These are phyloP conservation scores for Trichonephila clavata DNA, from an alignment of 1,140 invertebrate genomes.

Conservation along the genomic window DNA sequence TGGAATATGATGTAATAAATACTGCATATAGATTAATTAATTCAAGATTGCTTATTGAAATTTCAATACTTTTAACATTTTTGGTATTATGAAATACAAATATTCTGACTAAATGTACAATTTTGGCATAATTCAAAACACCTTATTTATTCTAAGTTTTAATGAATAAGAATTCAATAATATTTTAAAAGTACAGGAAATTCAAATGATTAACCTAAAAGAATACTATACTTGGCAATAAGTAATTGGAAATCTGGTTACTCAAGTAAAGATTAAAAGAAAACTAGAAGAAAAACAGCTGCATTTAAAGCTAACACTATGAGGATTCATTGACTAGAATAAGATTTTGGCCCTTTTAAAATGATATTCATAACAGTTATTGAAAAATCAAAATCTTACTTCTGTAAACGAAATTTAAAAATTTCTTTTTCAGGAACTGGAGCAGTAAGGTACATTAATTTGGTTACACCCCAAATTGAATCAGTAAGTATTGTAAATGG, in stretches of 20 bases:
- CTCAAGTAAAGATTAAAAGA: not conserved
- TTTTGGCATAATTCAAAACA: too few relatives aligned
- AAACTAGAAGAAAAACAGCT: not conserved
- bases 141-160: too few relatives aligned
- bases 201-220: too few relatives aligned
- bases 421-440: slow-evolving; percentile 74
- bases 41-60: too few relatives aligned
- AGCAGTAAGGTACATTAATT: slow-evolving; percentile 67
- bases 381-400: not conserved
- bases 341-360: not conserved
- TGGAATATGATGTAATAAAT: too few relatives aligned
- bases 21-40: too few relatives aligned
- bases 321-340: not conserved
- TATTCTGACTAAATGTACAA: too few relatives aligned
- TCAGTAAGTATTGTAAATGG: slow-evolving; percentile 74
- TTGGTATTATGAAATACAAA: too few relatives aligned
- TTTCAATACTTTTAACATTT: too few relatives aligned
- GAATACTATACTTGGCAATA: too few relatives aligned
- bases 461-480: slow-evolving; percentile 74
- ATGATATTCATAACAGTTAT: not conserved
- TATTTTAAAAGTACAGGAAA: too few relatives aligned
- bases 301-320: not conserved
- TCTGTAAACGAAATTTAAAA: slow-evolving; percentile 74
- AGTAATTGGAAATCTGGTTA: not conserved
- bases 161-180: too few relatives aligned